phyloP scores from a whole-genome alignment of 2,113 vertebrate genomes.

The Tonatia bakeri region DNA sequence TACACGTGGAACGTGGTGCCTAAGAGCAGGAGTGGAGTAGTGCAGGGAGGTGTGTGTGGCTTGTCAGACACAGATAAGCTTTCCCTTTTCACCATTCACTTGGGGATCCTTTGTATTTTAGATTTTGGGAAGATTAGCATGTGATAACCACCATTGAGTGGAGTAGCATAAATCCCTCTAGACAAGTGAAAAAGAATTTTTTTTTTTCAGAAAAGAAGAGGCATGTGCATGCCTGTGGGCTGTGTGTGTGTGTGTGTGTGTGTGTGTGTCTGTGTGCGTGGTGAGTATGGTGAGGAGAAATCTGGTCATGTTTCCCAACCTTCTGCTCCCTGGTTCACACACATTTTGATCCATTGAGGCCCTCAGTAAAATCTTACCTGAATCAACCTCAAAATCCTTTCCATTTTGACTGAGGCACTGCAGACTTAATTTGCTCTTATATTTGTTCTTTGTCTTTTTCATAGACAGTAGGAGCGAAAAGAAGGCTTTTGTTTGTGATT shows the following conservation, averaged over 20 bases:
- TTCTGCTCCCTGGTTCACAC: not conserved
- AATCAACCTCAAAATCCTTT: not conserved
- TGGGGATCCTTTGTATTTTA: constrained; percentile 33
- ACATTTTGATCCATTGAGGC: not conserved
- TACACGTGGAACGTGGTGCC: not conserved
- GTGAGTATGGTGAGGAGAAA: not conserved
- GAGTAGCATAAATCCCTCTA: not conserved
- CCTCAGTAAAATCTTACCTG: not conserved
- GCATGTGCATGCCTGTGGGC: no score
- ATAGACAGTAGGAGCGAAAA: not conserved
- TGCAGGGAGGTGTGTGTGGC: accelerated
- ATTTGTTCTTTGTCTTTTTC: not conserved
- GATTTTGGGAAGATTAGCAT: not conserved
- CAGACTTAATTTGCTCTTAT: not conserved
- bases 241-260: not conserved
- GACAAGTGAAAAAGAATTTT: not conserved
- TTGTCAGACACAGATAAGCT: not conserved
- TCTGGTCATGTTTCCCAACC: not conserved
- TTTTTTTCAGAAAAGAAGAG: not conserved
- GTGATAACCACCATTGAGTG: not conserved
- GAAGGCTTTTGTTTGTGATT: not conserved
- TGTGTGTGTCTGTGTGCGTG: not conserved
- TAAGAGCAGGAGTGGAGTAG: not conserved
- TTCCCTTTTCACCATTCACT: not conserved
- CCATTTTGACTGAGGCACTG: not conserved